Evolutionary conservation across 2,113 vertebrate genomes (phyloP).

Genomic region (Saimiri boliviensis): DNA sequence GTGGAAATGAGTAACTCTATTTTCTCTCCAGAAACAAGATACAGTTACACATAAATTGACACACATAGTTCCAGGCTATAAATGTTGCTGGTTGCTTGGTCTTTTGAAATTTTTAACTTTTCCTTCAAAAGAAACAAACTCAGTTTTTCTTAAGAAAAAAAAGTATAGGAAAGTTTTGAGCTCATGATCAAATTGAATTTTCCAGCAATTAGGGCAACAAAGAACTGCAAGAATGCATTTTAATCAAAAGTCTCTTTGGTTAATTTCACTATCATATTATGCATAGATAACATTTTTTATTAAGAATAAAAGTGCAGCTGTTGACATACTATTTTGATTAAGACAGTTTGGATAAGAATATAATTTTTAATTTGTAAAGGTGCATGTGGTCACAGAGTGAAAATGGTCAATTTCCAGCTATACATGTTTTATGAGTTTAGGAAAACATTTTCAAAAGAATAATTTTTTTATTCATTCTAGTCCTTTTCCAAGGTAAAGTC

Average conservation of each 20-base stretch:
- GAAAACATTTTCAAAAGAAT: slow-evolving; percentile 12
- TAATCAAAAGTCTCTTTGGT: not conserved
- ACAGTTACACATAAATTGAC: not conserved
- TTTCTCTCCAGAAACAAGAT: not conserved
- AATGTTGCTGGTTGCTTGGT: not conserved
- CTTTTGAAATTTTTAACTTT: slow-evolving; percentile 4
- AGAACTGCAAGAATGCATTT: not conserved
- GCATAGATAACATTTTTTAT: slow-evolving; percentile 8
- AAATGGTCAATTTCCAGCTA: not conserved
- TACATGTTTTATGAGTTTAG: slow-evolving; percentile 11
- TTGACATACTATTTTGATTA: slow-evolving; percentile 45
- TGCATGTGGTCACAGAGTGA: not conserved
- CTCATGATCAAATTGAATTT: slow-evolving; percentile 1
- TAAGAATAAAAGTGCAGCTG: slow-evolving; percentile 24
- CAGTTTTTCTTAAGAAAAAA: slow-evolving; percentile 39
- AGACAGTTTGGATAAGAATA: slow-evolving; percentile 10
- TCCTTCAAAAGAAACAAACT: slow-evolving; percentile 23
- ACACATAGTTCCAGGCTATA: not conserved
- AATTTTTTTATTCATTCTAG: not conserved
- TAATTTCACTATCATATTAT: slow-evolving; percentile 48
- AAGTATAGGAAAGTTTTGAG: not conserved
- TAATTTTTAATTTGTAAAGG: slow-evolving; percentile 34
- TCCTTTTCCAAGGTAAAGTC: not conserved
- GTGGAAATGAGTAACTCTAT: not conserved
- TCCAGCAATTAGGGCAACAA: not conserved